Percentiles rank a stretch among this genome's conserved stretches.
Evolutionary conservation across 2,113 vertebrate species (phyloP).

Genomic region (Stegostoma tigrinum): DNA sequence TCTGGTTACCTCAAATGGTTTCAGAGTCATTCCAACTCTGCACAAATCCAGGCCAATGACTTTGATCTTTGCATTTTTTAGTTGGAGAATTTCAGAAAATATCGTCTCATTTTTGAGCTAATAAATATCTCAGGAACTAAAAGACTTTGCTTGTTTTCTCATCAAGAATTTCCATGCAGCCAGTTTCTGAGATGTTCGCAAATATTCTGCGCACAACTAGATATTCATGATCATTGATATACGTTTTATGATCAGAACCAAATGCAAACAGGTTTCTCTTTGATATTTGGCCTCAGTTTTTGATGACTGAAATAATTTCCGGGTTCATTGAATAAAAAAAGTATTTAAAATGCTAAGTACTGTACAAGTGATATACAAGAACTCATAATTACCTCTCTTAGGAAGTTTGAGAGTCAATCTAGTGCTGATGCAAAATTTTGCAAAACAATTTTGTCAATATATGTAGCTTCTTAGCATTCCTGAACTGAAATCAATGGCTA

Average conservation of each 20-base stretch:
- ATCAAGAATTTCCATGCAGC: background rate
- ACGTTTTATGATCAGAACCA: background rate
- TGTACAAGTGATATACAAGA: background rate
- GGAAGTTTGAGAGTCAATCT: background rate
- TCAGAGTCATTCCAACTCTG: background rate
- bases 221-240: background rate
- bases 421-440: slow-evolving; percentile 18
- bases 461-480: slow-evolving; percentile 10
- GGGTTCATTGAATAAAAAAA: background rate
- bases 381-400: background rate
- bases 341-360: background rate
- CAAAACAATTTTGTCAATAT: background rate
- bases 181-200: background rate
- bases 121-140: background rate
- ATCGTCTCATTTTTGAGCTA: background rate
- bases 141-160: background rate
- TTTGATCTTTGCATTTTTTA: background rate
- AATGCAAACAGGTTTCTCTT: background rate
- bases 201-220: background rate
- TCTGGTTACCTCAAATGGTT: background rate
- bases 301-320: background rate
- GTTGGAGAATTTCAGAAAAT: background rate
- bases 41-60: background rate
- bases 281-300: slow-evolving; percentile 22
- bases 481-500: slow-evolving; percentile 8